phyloP scores from a whole-genome alignment of 2,888 invertebrate species.

The Cyclophora albipunctata region DNA sequence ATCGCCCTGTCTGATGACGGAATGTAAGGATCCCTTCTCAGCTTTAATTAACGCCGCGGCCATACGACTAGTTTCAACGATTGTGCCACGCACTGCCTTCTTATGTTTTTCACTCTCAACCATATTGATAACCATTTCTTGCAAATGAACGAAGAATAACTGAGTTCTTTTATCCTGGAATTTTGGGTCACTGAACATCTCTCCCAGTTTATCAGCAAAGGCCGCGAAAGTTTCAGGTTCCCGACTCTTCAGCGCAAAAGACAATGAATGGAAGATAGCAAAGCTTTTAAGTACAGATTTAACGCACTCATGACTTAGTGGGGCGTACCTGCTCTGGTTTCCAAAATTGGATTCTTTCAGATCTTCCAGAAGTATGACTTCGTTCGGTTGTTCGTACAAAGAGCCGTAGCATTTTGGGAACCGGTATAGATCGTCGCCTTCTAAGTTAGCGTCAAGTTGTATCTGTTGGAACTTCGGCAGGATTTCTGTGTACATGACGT shows the following conservation, averaged over 20 bases:
- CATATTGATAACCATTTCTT: no score
- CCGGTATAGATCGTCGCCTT: background rate
- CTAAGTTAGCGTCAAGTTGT: background rate
- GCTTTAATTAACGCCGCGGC: conserved; percentile 10
- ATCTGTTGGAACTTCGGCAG: conserved; percentile 13
- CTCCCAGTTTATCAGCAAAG: no score
- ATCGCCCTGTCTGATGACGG: conserved; percentile 11
- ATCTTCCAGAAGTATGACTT: conserved; percentile 19
- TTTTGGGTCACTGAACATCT: no score
- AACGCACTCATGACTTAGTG: conserved; percentile 26
- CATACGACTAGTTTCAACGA: conserved; percentile 3
- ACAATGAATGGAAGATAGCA: conserved; percentile 35
- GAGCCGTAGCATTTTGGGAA: conserved; percentile 13
- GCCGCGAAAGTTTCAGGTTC: conserved; percentile 19
- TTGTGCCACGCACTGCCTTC: background rate
- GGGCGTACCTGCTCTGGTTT: conserved; percentile 29
- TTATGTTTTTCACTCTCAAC: no score
- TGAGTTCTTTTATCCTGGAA: no score
- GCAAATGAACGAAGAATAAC: no score
- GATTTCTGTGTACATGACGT: conserved; percentile 23
- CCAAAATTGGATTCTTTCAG: conserved; percentile 21
- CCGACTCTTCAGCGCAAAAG: conserved; percentile 26
- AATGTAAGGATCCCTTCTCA: conserved; percentile 1
- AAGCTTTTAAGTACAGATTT: conserved; percentile 29
- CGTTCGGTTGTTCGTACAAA: conserved; percentile 5